Conservation (phyloP, 2,113 vertebrate genomes). For the Addax nasomaculatus region DNA sequence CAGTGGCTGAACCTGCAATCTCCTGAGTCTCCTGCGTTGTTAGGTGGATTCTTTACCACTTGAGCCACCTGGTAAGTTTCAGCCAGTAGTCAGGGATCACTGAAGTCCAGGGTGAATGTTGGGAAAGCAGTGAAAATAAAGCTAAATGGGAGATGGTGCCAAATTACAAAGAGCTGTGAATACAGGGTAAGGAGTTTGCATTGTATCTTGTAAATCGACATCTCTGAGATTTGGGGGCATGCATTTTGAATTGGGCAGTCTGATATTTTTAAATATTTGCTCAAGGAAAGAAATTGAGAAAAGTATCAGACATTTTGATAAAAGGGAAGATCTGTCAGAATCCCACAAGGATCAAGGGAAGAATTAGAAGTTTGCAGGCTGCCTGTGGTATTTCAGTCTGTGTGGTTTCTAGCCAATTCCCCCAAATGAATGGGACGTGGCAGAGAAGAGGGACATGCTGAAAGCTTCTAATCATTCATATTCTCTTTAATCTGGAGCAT, state of each 20-base stretch:
- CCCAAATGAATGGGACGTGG: constrained; percentile 12
- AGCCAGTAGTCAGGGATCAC: background rate
- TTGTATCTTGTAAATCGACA: background rate
- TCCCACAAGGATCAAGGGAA: constrained; percentile 51
- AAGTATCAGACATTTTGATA: constrained; percentile 44
- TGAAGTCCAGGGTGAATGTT: background rate
- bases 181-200: background rate
- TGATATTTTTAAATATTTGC: constrained; percentile 34
- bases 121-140: background rate
- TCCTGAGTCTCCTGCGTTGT: background rate
- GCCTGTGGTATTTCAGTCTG: constrained; percentile 36
- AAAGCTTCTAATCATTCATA: constrained; percentile 49
- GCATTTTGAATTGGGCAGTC: background rate
- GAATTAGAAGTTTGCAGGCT: constrained; percentile 32
- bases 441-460: background rate
- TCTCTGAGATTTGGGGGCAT: background rate
- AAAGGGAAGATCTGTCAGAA: constrained; percentile 56
- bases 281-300: background rate
- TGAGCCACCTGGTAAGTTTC: background rate
- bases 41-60: background rate
- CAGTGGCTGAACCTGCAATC: background rate
- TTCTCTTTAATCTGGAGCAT: constrained; percentile 64
- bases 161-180: background rate
- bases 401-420: constrained; percentile 50
- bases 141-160: background rate